These are phyloP conservation scores for Drosophila jambulina DNA, from an alignment of 1,140 invertebrate genomes.

Conservation along the genomic window DNA sequence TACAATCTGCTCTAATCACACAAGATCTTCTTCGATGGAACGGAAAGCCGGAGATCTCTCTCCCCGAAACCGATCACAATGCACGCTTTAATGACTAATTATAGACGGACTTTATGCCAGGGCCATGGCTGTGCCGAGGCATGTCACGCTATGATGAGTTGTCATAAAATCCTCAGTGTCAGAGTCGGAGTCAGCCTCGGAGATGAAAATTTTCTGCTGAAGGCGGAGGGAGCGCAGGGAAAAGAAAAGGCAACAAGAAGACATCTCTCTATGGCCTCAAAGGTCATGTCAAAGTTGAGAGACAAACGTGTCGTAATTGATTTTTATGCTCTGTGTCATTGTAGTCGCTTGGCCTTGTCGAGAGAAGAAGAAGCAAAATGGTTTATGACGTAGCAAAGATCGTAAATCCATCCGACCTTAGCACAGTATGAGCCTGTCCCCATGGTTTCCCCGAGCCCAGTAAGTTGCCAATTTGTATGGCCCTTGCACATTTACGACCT, in stretches of 20 bases:
- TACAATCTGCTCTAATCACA: slow-evolving; percentile 44
- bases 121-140: slow-evolving; percentile 35
- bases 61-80: slow-evolving; percentile 58
- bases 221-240: slow-evolving; percentile 7
- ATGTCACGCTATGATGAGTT: slow-evolving; percentile 83
- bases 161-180: slow-evolving; percentile 80
- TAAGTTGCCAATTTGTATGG: slow-evolving; percentile 68
- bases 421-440: slow-evolving; percentile 22
- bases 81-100: slow-evolving; percentile 82
- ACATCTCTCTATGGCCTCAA: slow-evolving; percentile 31
- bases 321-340: slow-evolving; percentile 81
- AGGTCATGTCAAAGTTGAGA: slow-evolving; percentile 74
- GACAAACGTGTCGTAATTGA: slow-evolving; percentile 82
- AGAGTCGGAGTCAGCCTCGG: slow-evolving; percentile 26
- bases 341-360: slow-evolving; percentile 59
- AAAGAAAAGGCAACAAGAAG: slow-evolving; percentile 2
- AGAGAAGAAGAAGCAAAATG: slow-evolving; percentile 32
- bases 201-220: slow-evolving; percentile 30
- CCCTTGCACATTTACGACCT: slow-evolving; percentile 67
- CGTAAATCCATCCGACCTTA: slow-evolving; percentile 58
- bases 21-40: slow-evolving; percentile 39
- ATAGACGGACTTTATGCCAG: slow-evolving; percentile 69
- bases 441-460: slow-evolving; percentile 41
- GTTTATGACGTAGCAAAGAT: slow-evolving; percentile 60
- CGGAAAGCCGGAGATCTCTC: slow-evolving; percentile 25